Evolutionary conservation across 2,888 invertebrate genomes (phyloP).

Genomic region (Slavum lentiscoides): DNA sequence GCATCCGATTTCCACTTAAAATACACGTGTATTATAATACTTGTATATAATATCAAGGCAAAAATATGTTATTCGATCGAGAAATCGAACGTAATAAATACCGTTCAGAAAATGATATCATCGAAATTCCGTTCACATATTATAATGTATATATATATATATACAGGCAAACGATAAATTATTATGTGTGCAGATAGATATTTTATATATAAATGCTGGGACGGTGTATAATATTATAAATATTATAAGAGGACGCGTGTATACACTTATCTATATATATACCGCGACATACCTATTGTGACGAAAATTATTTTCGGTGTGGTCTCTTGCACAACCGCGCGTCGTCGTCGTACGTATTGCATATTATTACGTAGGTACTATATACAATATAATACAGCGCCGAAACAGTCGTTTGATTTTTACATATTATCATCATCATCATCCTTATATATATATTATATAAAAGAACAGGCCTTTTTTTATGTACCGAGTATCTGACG

Average conservation of each 20-base stretch:
- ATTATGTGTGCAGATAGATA: background rate
- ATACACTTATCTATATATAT: no score
- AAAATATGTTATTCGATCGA: conserved; percentile 23
- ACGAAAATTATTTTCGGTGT: background rate
- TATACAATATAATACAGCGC: background rate
- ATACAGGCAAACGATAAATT: conserved; percentile 5
- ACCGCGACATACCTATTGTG: no score
- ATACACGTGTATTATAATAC: no score
- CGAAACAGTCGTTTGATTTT: no score
- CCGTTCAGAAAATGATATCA: conserved; percentile 10
- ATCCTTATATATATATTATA: no score
- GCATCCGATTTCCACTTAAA: no score
- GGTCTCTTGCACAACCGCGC: background rate
- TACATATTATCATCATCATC: no score
- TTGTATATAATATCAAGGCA: background rate
- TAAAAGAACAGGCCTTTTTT: no score
- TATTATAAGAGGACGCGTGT: no score
- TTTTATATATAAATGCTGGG: background rate
- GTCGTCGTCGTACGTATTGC: background rate
- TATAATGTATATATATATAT: background rate
- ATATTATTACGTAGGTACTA: no score
- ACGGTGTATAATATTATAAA: no score
- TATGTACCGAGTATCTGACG: no score
- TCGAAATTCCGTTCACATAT: conserved; percentile 1
- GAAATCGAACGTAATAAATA: conserved; percentile 31